Evolutionary conservation across 2,113 vertebrate species (phyloP).

Genomic region (Pheucticus melanocephalus): DNA sequence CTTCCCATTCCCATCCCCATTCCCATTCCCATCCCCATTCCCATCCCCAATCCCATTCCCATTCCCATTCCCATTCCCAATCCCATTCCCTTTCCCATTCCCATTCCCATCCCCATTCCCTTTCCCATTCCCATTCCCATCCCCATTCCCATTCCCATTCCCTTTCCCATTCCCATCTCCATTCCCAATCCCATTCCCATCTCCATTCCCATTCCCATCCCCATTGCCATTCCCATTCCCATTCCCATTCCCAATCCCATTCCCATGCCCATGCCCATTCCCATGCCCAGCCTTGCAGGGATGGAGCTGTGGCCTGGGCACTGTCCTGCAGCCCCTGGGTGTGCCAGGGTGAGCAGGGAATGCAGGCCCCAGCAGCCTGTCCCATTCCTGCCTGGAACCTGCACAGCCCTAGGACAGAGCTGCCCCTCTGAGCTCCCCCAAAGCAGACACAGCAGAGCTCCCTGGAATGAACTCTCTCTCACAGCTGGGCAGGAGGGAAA

Average conservation of each 20-base stretch:
- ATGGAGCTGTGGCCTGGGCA: neutral
- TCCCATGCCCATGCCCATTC: neutral
- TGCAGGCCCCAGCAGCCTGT: neutral
- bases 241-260: too few relatives aligned
- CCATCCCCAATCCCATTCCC: too few relatives aligned
- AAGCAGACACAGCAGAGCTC: neutral
- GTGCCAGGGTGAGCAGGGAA: neutral
- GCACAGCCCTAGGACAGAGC: neutral
- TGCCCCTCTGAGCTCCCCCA: neutral
- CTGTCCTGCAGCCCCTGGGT: neutral
- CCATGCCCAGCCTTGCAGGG: neutral
- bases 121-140: neutral
- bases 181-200: neutral
- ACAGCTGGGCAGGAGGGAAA: neutral
- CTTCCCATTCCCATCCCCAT: neutral
- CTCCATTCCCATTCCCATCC: too few relatives aligned
- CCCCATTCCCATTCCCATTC: neutral
- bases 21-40: neutral
- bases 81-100: too few relatives aligned
- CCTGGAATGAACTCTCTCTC: neutral
- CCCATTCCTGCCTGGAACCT: neutral
- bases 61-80: too few relatives aligned
- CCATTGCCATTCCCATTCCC: too few relatives aligned
- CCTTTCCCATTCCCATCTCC: neutral
- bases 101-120: too few relatives aligned